phyloP scores from a whole-genome alignment of 2,797 vertebrate species.

The Spinibarbus caldwelli region DNA sequence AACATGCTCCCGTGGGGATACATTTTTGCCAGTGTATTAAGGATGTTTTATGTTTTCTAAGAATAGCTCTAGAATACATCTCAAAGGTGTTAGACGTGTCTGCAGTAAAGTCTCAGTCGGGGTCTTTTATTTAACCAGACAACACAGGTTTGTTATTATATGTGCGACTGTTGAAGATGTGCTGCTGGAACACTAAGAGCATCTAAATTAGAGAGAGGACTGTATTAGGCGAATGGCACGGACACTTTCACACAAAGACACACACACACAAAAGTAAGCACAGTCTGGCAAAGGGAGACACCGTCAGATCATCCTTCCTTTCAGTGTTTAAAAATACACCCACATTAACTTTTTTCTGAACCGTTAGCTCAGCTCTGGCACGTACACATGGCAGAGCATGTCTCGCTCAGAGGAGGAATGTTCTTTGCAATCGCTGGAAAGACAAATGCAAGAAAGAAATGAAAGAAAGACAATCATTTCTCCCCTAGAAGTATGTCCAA shows the following conservation, averaged over 20 bases:
- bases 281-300: conserved; percentile 59
- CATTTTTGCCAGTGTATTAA: background rate
- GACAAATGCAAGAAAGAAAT: background rate
- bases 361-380: conserved; percentile 45
- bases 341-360: conserved; percentile 65
- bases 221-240: conserved; percentile 71
- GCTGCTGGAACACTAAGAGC: conserved; percentile 71
- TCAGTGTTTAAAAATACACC: conserved; percentile 73
- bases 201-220: conserved; percentile 69
- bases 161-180: conserved; percentile 70
- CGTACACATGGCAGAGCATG: background rate
- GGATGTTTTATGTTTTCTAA: conserved; percentile 18
- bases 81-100: conserved; percentile 56
- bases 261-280: conserved; percentile 8
- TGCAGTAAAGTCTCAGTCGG: conserved; percentile 66
- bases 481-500: background rate
- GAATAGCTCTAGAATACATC: conserved; percentile 61
- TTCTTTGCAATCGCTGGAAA: background rate
- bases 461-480: background rate
- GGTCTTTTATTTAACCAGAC: conserved; percentile 70
- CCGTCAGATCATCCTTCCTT: conserved; percentile 71
- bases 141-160: conserved; percentile 75
- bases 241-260: conserved; percentile 3
- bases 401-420: background rate
- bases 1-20: background rate